Evolutionary conservation across 92 coral and sea anemone genomes (phyloP).

Genomic region (Hydrozoanthus gracilis): DNA sequence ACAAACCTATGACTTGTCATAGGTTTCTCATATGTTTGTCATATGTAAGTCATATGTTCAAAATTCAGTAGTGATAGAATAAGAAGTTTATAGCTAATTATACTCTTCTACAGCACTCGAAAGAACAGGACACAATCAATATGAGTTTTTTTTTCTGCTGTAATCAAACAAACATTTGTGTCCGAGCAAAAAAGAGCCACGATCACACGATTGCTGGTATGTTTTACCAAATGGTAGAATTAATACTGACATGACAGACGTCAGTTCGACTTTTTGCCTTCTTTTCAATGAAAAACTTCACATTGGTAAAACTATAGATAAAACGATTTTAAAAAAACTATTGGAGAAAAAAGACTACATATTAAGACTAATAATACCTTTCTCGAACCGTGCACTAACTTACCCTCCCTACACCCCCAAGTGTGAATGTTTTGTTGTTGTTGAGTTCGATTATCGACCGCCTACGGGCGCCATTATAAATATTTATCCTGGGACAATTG

Average conservation of each 20-base stretch:
- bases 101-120: too few relatives aligned
- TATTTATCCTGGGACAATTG: not conserved
- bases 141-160: too few relatives aligned
- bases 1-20: too few relatives aligned
- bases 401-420: constrained; percentile 22
- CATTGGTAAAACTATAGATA: not conserved
- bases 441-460: not conserved
- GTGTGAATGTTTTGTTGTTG: constrained; percentile 16
- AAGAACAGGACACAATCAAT: too few relatives aligned
- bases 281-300: not conserved
- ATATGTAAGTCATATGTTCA: too few relatives aligned
- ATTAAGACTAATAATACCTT: constrained; percentile 5
- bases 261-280: constrained; percentile 14
- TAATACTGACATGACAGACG: constrained; percentile 19
- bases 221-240: not conserved
- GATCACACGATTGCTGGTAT: too few relatives aligned
- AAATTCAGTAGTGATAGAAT: too few relatives aligned
- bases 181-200: too few relatives aligned
- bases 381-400: constrained; percentile 7
- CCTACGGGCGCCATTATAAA: not conserved
- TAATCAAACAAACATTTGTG: too few relatives aligned
- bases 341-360: constrained; percentile 3
- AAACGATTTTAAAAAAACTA: not conserved
- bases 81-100: too few relatives aligned
- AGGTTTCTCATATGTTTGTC: too few relatives aligned